Conservation (phyloP, 2,888 invertebrate species). For the Listrodromus nycthemerus region DNA sequence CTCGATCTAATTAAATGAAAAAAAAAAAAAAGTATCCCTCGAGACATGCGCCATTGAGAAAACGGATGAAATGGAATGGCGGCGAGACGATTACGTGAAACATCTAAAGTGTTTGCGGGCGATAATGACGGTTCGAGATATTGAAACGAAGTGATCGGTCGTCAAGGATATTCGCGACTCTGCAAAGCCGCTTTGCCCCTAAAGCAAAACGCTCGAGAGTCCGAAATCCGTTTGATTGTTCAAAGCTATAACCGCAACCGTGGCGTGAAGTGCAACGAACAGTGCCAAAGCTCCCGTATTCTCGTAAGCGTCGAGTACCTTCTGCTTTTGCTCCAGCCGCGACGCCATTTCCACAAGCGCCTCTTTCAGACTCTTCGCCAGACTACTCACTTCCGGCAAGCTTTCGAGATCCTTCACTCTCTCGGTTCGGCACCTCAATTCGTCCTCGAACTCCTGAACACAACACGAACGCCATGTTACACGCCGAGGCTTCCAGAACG, state of each 20-base stretch:
- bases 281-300: constrained; percentile 80
- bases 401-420: constrained; percentile 79
- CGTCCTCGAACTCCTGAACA: constrained; percentile 79
- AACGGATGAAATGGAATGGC: constrained; percentile 66
- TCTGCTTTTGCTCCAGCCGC: constrained; percentile 80
- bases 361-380: constrained; percentile 79
- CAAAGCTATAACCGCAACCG: constrained; percentile 79
- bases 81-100: constrained; percentile 63
- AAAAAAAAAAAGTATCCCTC: constrained; percentile 46
- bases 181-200: constrained; percentile 66
- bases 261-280: constrained; percentile 76
- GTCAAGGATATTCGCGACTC: constrained; percentile 48
- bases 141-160: constrained; percentile 37
- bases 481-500: constrained; percentile 13
- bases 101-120: constrained; percentile 28
- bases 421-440: constrained; percentile 77
- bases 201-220: constrained; percentile 68
- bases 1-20: constrained; percentile 39
- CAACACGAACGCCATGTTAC: constrained; percentile 11
- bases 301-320: constrained; percentile 82
- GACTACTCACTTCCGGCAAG: constrained; percentile 78
- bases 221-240: constrained; percentile 58
- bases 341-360: constrained; percentile 77
- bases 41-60: constrained; percentile 65
- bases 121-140: constrained; percentile 37